A percentile compares a stretch with the other conserved stretches of the same genome.
Conservation (phyloP, 2,888 invertebrate species). For the Aphodius sticticus region DNA sequence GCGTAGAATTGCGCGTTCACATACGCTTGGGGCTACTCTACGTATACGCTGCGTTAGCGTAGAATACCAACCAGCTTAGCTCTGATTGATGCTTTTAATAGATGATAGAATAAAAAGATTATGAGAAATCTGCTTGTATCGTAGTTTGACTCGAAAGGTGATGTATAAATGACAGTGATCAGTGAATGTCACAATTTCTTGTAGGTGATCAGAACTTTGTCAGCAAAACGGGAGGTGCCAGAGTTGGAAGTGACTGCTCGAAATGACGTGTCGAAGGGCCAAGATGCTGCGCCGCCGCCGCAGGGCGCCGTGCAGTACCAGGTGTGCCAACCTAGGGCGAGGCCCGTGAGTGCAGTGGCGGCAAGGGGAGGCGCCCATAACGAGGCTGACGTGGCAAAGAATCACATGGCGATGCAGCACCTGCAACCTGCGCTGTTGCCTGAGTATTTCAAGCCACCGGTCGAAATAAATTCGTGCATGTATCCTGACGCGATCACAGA, state of each 20-base stretch:
- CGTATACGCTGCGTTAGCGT: too few species aligned
- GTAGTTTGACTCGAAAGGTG: too few species aligned
- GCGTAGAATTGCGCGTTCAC: too few species aligned
- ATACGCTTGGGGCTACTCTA: too few species aligned
- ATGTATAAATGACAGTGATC: too few species aligned
- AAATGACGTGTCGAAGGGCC: slow-evolving; percentile 33
- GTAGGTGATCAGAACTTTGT: slow-evolving; percentile 32
- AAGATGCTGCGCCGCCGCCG: slow-evolving; percentile 6
- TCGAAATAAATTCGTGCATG: slow-evolving; percentile 34
- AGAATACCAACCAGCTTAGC: too few species aligned
- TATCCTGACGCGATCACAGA: slow-evolving; percentile 34
- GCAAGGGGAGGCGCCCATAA: slow-evolving; percentile 24
- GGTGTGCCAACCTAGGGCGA: slow-evolving; percentile 43
- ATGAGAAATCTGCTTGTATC: too few species aligned
- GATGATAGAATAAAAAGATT: too few species aligned
- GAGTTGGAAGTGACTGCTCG: slow-evolving; percentile 33
- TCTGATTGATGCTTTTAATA: too few species aligned
- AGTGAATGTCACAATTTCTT: neutral
- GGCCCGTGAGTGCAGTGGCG: slow-evolving; percentile 25
- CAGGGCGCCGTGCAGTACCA: slow-evolving; percentile 41
- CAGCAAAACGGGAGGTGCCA: slow-evolving; percentile 29
- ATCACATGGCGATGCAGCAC: slow-evolving; percentile 41
- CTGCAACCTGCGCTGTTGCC: slow-evolving; percentile 47
- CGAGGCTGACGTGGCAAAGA: slow-evolving; percentile 35
- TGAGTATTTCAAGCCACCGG: slow-evolving; percentile 44